Conservation (phyloP, 1,140 invertebrate genomes). For the Geopemphigus sp. region DNA sequence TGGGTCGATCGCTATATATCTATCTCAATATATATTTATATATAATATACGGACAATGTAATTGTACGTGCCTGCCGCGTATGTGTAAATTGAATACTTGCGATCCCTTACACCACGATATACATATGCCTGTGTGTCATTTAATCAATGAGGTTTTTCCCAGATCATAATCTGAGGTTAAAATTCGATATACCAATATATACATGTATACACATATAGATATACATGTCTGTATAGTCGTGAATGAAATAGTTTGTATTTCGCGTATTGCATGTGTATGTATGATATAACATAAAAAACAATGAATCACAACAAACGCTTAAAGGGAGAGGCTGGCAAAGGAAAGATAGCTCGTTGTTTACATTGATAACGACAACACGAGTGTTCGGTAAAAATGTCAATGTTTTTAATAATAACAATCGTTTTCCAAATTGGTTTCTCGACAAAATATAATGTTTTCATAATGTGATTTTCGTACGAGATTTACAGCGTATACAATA, state of each 20-base stretch:
- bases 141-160: not conserved
- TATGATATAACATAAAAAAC: not conserved
- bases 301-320: not conserved
- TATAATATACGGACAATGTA: no score
- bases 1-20: no score
- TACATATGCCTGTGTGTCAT: not conserved
- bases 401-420: not conserved
- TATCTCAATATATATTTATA: no score
- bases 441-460: not conserved
- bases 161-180: not conserved
- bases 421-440: constrained; percentile 1
- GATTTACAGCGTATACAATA: not conserved
- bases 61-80: no score
- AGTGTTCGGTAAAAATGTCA: not conserved
- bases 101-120: no score
- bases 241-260: no score
- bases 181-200: not conserved
- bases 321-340: not conserved
- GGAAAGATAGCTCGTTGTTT: not conserved
- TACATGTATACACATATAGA: not conserved
- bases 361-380: not conserved
- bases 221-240: not conserved
- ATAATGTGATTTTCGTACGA: constrained; percentile 42
- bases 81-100: no score
- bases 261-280: not conserved